phyloP scores from a whole-genome alignment of 2,888 invertebrate genomes.

The Steinernema carpocapsae region DNA sequence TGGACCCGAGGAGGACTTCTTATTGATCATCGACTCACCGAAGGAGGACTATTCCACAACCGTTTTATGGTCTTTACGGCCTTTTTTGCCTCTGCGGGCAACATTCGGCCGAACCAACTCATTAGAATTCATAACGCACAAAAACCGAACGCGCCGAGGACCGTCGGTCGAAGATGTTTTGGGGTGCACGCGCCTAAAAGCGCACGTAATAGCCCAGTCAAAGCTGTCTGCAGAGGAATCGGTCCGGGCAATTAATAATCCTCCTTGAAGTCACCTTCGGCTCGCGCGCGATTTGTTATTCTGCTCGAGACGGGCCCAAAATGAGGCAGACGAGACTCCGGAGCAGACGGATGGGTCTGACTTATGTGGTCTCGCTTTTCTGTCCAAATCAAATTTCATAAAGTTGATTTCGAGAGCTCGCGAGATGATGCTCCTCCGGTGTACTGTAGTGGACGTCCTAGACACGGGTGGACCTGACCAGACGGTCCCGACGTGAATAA shows the following conservation, averaged over 20 bases:
- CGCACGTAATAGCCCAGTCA: neutral
- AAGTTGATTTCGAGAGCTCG: neutral
- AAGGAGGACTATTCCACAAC: slow-evolving; percentile 12
- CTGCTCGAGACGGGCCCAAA: neutral
- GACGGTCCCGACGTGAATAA: no score
- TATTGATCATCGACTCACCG: slow-evolving; percentile 10
- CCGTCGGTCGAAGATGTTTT: neutral
- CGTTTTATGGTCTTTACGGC: slow-evolving; percentile 26
- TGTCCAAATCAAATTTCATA: neutral
- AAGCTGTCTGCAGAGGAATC: neutral
- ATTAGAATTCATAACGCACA: slow-evolving; percentile 9
- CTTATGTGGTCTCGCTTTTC: no score
- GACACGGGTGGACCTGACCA: no score
- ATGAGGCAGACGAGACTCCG: no score
- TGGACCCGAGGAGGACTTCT: slow-evolving; percentile 9
- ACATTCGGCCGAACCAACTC: slow-evolving; percentile 1
- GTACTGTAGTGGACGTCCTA: no score
- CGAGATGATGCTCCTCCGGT: no score
- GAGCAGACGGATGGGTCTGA: no score
- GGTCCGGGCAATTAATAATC: slow-evolving; percentile 14
- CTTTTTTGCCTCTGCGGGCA: neutral
- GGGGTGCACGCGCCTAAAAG: neutral
- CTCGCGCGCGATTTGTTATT: slow-evolving; percentile 19
- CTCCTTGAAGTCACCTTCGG: neutral
- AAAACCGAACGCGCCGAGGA: neutral